Conservation (phyloP, 1,140 invertebrate species). For the Leptinotarsa texana region DNA sequence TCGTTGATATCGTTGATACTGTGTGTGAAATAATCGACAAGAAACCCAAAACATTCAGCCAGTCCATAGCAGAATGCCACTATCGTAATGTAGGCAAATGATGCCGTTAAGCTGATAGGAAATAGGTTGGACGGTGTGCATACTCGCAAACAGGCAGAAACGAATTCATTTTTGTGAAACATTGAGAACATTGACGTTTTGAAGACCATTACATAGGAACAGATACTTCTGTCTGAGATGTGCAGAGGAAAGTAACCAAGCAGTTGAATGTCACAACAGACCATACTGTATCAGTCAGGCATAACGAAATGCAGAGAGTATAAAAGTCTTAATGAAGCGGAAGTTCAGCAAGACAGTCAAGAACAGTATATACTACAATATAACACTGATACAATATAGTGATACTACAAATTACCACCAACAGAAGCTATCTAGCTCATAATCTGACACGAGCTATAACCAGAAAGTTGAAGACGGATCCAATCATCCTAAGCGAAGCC, state of each 20-base stretch:
- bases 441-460: neutral
- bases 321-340: too few relatives aligned
- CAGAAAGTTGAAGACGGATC: neutral
- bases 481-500: neutral
- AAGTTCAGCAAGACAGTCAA: too few relatives aligned
- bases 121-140: conserved; percentile 18
- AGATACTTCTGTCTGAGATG: conserved; percentile 7
- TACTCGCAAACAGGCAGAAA: conserved; percentile 5
- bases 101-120: conserved; percentile 2
- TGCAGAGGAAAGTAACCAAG: conserved; percentile 11
- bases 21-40: neutral
- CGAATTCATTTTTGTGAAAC: neutral
- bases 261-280: neutral
- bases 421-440: too few relatives aligned
- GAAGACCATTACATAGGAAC: neutral
- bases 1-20: neutral
- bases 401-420: neutral
- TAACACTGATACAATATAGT: too few relatives aligned
- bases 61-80: neutral
- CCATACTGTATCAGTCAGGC: neutral
- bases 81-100: neutral
- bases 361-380: too few relatives aligned
- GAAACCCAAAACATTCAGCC: neutral
- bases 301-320: too few relatives aligned
- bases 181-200: conserved; percentile 16